Base-by-base conservation (phyloP, 2,888 invertebrate genomes). In the Leistus spinibarbis region DNA sequence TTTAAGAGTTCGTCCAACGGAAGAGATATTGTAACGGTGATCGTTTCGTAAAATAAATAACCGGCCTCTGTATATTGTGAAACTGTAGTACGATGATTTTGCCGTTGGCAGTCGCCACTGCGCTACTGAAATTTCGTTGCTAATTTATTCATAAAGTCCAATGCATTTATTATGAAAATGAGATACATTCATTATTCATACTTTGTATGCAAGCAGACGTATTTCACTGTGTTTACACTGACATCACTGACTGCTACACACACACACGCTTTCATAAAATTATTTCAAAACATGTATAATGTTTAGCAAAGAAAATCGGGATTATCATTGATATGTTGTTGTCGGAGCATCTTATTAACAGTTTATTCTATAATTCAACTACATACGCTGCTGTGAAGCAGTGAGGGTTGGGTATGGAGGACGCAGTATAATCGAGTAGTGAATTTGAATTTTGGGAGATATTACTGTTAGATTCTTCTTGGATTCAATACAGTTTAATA, bases 121-220 rank as follows among this genome's bases (percentile, higher is more conserved):
- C 60, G 67, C 73, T 56, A 67, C 67, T 73, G 67, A 67, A 73
- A 60, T 73, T 73, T 73, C 67, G 73, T 73, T 73, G 67, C 73
- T 81, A 80, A 81, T 80, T 79, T 80, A 82, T 82, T 81, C 81
- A 81, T 81, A 80, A 81, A 80, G 79, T 80, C 79, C 76, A 73
- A 80, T 81, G 79, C 81, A 81, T 81, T 81, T 81, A 80, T 81
- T 81, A 81, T 81, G 80, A 81, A 81, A 81, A 81, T 80, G 79
- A 80, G 76, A 76, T 68, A 77, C 78, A 79, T 81, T 79, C 77
- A 81, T 81, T 81, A 82, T 81, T 81, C 80, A 81, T 80, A 77
- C 77, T 79, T 78, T 78, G 77, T 81, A 78, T 79, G 79, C 80
- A 77, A 79, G 78, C 77, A 77, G 80, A 67, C 60, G 67, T 73